A percentile compares a stretch with the other conserved stretches of the same genome.
phyloP scores from a whole-genome alignment of 2,113 vertebrate species.

The Halcyon senegalensis region DNA sequence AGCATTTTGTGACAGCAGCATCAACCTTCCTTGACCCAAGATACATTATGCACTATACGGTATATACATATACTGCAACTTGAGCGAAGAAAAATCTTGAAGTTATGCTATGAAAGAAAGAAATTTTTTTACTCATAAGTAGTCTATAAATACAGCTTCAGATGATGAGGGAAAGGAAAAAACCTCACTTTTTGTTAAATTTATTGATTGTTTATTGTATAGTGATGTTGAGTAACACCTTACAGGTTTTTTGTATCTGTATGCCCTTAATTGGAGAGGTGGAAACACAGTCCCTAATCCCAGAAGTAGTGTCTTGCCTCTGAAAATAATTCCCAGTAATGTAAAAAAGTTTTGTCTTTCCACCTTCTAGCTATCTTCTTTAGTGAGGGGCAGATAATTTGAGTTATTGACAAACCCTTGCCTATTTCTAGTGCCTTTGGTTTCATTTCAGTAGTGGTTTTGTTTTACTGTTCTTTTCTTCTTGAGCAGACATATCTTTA shows the following conservation, averaged over 20 bases:
- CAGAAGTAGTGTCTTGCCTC: neutral
- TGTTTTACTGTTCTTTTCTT: neutral
- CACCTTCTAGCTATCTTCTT: neutral
- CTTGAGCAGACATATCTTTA: neutral
- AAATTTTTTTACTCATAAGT: accelerated
- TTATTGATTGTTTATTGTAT: neutral
- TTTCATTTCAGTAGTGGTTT: neutral
- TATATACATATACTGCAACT: neutral
- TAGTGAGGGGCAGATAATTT: neutral
- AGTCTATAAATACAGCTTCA: neutral
- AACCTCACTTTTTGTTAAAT: neutral
- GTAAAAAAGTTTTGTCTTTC: neutral
- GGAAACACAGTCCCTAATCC: neutral
- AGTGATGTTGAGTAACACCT: neutral
- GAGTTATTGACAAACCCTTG: neutral
- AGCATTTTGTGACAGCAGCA: neutral
- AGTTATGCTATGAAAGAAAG: neutral
- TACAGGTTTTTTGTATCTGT: neutral
- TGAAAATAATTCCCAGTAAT: neutral
- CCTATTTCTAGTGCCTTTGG: neutral
- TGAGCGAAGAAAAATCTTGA: neutral
- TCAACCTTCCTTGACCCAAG: neutral
- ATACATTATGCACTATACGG: neutral
- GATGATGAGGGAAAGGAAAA: neutral
- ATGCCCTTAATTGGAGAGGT: neutral